Evolutionary conservation across 2,888 invertebrate genomes (phyloP), one percentile per base, ranked within the genome.

Genomic region (Kryphioiulus occultus): DNA sequence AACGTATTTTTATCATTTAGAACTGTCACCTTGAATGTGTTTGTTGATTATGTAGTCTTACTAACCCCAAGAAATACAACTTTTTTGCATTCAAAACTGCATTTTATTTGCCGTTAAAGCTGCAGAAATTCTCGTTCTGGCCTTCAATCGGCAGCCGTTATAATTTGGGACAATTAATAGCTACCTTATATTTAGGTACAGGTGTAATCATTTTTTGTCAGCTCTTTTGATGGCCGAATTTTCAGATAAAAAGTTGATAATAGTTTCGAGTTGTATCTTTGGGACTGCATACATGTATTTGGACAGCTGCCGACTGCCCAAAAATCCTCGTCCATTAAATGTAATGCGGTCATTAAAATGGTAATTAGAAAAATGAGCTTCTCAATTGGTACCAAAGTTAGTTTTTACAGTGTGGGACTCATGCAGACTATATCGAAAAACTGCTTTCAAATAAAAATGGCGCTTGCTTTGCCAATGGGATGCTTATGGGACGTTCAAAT

Each of bases 21-120:
- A 78, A 78, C 78, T 78, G 26, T 78, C 78, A 78, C 78, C 78
- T 78, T 78, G 78, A 78, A 30, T 78, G 78, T 78, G 78, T 78
- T 78, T 78, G 30, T 78, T 78, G 78, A 30, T 78, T 78, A 78
- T 78, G 78, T 78, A 78, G 78, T 30, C 15, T 78, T 78, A 17
- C 9, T 32, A 30, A 32, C 78, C 30, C 30, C 30, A 78, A 32
- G 78, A 78, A 78, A 78, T 30, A 53, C 78, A 30, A 30, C 78
- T 17, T 78, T 68, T 78, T 78, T 78, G 30, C 30, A 78, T 78
- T 78, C 78, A 17, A 78, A 78, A 30, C 78, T 12, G 30, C 78
- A 78, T 30, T 78, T 15, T 30, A 10, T 53, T 53, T 53, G 30
- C 4, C 15, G 30, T 78, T 32, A 30, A 78, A 78, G 26, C 78